A percentile compares a stretch with the other conserved stretches of the same genome.
Evolutionary conservation across 2,113 vertebrate genomes (phyloP).

Genomic region (Arothron firmamentum): DNA sequence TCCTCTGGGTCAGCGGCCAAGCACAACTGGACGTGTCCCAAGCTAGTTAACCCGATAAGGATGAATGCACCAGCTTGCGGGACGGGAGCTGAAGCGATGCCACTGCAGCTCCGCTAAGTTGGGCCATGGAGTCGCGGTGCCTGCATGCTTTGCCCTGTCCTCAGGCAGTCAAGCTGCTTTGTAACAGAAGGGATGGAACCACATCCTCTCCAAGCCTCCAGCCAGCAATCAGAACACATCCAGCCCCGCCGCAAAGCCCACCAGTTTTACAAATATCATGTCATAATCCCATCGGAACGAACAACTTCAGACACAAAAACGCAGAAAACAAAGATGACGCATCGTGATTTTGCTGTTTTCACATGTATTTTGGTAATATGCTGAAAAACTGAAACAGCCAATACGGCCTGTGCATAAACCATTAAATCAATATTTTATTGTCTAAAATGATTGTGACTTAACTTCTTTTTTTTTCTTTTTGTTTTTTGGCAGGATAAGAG

Average conservation of each 20-base stretch:
- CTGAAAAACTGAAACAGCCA: not conserved
- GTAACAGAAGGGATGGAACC: slow-evolving; percentile 14
- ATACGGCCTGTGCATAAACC: not conserved
- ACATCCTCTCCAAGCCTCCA: slow-evolving; percentile 9
- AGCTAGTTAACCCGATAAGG: slow-evolving; percentile 24
- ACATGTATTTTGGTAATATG: not conserved
- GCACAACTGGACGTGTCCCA: slow-evolving; percentile 18
- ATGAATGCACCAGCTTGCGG: slow-evolving; percentile 16
- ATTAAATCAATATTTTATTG: not conserved
- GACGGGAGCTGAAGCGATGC: slow-evolving; percentile 4
- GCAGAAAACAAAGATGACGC: not conserved
- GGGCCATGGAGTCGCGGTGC: slow-evolving; percentile 10
- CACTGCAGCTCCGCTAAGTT: slow-evolving; percentile 8
- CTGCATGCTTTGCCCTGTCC: slow-evolving; percentile 15
- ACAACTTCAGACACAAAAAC: not conserved
- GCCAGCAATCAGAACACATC: slow-evolving; percentile 11
- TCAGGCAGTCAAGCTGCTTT: slow-evolving; percentile 13
- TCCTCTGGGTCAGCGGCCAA: slow-evolving; percentile 5
- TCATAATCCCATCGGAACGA: not conserved
- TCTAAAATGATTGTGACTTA: not conserved
- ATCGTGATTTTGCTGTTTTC: not conserved
- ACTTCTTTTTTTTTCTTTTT: not conserved
- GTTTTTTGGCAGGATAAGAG: not conserved
- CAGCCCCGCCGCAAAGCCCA: slow-evolving; percentile 7
- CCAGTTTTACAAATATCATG: not conserved